Evolutionary conservation across 2,113 vertebrate genomes (phyloP).

Genomic region (Alaudala cheleensis): DNA sequence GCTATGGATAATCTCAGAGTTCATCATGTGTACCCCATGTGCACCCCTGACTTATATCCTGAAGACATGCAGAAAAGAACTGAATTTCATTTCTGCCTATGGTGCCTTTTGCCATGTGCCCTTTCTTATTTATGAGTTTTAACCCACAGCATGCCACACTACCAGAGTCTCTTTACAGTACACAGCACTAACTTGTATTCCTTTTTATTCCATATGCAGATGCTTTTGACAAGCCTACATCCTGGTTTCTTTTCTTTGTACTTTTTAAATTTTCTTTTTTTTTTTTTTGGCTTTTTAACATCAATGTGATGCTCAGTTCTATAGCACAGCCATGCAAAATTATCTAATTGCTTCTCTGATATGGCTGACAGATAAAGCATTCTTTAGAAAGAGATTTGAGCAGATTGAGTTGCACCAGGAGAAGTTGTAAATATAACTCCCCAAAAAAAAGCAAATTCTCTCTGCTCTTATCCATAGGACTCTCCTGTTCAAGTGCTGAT

Average conservation of each 20-base stretch:
- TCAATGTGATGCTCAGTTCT: not conserved
- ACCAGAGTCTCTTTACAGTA: not conserved
- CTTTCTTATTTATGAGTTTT: not conserved
- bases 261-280: rapidly evolving
- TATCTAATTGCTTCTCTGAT: not conserved
- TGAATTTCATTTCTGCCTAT: not conserved
- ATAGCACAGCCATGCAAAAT: not conserved
- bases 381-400: not conserved
- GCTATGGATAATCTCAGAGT: constrained; percentile 25
- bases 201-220: not conserved
- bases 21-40: not conserved
- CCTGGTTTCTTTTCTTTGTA: not conserved
- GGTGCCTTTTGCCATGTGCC: not conserved
- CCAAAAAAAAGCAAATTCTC: not conserved
- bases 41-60: not conserved
- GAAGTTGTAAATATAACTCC: not conserved
- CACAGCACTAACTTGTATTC: not conserved
- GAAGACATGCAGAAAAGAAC: not conserved
- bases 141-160: not conserved
- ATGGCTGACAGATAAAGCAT: not conserved
- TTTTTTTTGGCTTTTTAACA: not conserved
- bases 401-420: not conserved
- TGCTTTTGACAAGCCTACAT: not conserved
- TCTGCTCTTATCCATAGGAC: not conserved
- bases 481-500: not conserved